Evolutionary conservation across 2,888 invertebrate species (phyloP).

Genomic region (Tubulanus polymorphus): DNA sequence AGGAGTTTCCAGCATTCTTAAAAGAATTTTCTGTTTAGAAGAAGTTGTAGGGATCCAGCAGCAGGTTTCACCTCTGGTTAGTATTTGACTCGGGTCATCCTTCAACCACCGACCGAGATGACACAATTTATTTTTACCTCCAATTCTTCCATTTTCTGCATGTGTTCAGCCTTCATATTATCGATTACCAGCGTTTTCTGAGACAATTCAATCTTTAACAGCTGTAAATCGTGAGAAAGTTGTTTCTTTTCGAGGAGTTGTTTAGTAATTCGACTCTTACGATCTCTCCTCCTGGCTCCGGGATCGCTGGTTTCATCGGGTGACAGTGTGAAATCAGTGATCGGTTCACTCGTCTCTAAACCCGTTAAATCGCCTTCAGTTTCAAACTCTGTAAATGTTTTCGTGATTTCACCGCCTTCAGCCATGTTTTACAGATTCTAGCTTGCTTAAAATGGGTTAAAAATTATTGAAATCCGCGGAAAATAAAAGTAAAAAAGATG

Average conservation of each 20-base stretch:
- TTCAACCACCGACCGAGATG: no score
- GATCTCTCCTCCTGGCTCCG: conserved; percentile 13
- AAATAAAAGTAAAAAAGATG: no score
- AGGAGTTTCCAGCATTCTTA: no score
- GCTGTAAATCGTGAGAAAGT: conserved; percentile 48
- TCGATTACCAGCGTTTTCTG: conserved; percentile 50
- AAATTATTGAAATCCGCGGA: no score
- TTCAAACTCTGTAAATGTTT: conserved; percentile 40
- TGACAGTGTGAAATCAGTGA: conserved; percentile 50
- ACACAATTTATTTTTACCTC: no score
- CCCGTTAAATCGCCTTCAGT: conserved; percentile 43
- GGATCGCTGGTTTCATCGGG: conserved; percentile 28
- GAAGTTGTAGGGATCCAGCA: no score
- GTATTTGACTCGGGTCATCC: no score
- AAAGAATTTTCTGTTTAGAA: no score
- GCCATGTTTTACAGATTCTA: conserved; percentile 3
- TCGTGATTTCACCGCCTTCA: conserved; percentile 29
- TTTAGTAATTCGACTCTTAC: conserved; percentile 37
- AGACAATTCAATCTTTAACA: conserved; percentile 51
- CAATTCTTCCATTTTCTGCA: conserved; percentile 47
- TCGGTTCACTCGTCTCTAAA: conserved; percentile 46
- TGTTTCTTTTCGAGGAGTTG: conserved; percentile 51
- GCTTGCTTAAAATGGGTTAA: no score
- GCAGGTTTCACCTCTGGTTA: no score
- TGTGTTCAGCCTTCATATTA: conserved; percentile 48